Conservation (phyloP, 2,113 vertebrate species). For the Cyanistes caeruleus region DNA sequence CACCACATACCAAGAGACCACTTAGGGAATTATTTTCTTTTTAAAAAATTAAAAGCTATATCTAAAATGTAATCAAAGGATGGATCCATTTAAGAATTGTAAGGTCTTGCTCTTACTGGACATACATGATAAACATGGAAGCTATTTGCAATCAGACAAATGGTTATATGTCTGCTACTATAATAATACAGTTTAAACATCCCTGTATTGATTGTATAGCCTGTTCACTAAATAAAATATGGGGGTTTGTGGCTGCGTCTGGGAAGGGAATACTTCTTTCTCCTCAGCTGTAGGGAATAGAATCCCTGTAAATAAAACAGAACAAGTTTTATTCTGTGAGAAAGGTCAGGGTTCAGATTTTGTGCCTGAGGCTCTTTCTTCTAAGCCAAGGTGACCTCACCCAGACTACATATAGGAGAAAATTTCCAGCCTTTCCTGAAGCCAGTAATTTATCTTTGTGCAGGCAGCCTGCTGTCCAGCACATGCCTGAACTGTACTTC, state of each 20-base stretch:
- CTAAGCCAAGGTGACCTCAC: not conserved
- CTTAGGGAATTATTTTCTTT: not conserved
- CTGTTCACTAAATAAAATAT: not conserved
- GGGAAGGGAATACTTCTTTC: not conserved
- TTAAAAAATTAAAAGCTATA: not conserved
- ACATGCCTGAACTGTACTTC: not conserved
- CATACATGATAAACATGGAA: not conserved
- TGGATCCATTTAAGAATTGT: not conserved
- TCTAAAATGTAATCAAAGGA: not conserved
- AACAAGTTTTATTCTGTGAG: not conserved
- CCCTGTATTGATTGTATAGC: not conserved
- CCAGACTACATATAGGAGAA: not conserved
- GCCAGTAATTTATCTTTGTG: not conserved
- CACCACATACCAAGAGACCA: not conserved
- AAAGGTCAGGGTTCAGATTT: not conserved
- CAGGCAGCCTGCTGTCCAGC: not conserved
- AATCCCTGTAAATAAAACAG: not conserved
- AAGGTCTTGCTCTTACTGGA: not conserved
- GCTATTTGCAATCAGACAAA: not conserved
- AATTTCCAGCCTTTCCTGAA: not conserved
- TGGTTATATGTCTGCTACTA: not conserved
- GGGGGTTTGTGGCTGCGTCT: accelerated
- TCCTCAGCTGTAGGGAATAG: not conserved
- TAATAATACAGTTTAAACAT: not conserved
- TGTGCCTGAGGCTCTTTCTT: not conserved